phyloP scores from a whole-genome alignment of 2,797 vertebrate species.

The Macroramphosus scolopax region DNA sequence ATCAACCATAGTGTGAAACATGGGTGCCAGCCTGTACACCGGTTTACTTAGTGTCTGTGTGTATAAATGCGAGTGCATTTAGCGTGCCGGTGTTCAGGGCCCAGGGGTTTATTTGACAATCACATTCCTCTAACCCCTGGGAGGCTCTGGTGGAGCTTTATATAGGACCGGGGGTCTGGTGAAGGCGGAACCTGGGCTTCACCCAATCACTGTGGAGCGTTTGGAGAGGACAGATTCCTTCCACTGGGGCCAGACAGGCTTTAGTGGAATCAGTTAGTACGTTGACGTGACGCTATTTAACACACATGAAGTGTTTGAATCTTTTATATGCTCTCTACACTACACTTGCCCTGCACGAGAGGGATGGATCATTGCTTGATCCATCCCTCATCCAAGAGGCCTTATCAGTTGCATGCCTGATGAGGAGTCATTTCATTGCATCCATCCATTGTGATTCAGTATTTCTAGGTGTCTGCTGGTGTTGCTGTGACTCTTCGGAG shows the following conservation, averaged over 20 bases:
- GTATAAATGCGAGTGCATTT: slow-evolving; percentile 36
- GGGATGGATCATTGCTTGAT: too few species aligned
- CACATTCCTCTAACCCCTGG: slow-evolving; percentile 73
- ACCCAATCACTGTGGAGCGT: slow-evolving; percentile 73
- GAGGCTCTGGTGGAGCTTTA: slow-evolving; percentile 70
- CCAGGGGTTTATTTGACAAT: slow-evolving; percentile 65
- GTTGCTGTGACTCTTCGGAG: too few species aligned
- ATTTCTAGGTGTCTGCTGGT: too few species aligned
- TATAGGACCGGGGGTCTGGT: slow-evolving; percentile 70
- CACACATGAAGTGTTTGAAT: too few species aligned
- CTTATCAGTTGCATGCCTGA: too few species aligned
- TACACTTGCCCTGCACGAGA: too few species aligned
- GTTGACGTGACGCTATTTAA: slow-evolving; percentile 21
- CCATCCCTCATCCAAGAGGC: too few species aligned
- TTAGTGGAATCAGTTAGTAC: slow-evolving; percentile 16
- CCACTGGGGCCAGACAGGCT: slow-evolving; percentile 24
- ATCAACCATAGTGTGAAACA: slow-evolving; percentile 82
- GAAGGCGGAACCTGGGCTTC: slow-evolving; percentile 58
- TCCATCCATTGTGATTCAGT: too few species aligned
- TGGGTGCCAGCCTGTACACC: slow-evolving; percentile 45
- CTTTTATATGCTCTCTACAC: too few species aligned
- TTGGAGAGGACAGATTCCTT: slow-evolving; percentile 49
- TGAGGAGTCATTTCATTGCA: too few species aligned
- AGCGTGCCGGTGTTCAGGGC: slow-evolving; percentile 37
- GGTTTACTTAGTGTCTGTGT: slow-evolving; percentile 26